Conservation (phyloP, 2,113 vertebrate species). For the Scopus umbretta region DNA sequence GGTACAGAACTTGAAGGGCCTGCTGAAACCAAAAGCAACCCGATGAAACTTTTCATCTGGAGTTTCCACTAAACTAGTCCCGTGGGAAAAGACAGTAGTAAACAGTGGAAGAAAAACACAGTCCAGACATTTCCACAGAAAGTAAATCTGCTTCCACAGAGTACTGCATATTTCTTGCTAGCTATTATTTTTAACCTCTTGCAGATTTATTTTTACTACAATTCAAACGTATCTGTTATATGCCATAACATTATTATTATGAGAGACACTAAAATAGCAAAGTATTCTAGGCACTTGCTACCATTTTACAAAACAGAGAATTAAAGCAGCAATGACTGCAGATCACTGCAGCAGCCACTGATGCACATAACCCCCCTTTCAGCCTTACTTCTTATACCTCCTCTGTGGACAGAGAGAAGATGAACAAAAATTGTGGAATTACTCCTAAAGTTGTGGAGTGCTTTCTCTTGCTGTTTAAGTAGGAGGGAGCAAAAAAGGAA, state of each 20-base stretch:
- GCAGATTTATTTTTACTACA: slow-evolving; percentile 57
- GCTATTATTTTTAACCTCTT: slow-evolving; percentile 55
- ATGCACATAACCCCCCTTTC: background rate
- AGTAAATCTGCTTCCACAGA: slow-evolving; percentile 41
- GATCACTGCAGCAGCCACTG: background rate
- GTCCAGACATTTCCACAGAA: slow-evolving; percentile 38
- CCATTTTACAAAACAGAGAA: background rate
- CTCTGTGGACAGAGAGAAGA: background rate
- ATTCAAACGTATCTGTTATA: slow-evolving; percentile 48
- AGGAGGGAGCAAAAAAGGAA: background rate
- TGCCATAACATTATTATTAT: slow-evolving; percentile 53
- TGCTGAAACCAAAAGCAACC: background rate
- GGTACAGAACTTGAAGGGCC: background rate
- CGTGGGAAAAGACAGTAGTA: slow-evolving; percentile 22
- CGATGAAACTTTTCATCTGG: background rate
- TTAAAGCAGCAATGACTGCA: background rate
- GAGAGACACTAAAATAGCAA: slow-evolving; percentile 34
- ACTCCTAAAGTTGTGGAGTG: background rate
- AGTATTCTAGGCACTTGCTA: slow-evolving; percentile 2
- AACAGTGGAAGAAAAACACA: slow-evolving; percentile 39
- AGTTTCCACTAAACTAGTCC: slow-evolving; percentile 16
- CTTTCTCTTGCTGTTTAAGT: background rate
- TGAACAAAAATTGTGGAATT: background rate
- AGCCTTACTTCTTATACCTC: background rate
- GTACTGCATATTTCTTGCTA: background rate